Percentiles rank a stretch among this genome's conserved stretches.
These are phyloP conservation scores for Sebastes jordani DNA, from an alignment of 2,797 vertebrate species.

Conservation along the genomic window DNA sequence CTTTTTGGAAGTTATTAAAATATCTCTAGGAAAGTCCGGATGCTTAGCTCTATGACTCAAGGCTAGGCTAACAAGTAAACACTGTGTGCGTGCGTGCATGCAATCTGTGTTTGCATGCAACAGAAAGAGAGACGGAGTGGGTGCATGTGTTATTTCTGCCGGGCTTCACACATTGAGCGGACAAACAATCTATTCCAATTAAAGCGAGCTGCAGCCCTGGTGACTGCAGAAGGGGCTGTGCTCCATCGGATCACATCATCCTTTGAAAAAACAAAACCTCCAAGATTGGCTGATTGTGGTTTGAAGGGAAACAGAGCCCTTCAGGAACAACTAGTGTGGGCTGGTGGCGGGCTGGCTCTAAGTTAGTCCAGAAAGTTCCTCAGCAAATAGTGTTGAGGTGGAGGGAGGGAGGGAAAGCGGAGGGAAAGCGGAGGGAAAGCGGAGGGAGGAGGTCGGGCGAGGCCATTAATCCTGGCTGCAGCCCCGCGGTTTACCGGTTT, in stretches of 20 bases:
- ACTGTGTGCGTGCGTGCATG: background rate
- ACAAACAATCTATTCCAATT: constrained; percentile 82
- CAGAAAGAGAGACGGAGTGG: constrained; percentile 26
- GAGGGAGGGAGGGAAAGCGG: background rate
- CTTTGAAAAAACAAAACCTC: constrained; percentile 55
- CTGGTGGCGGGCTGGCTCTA: constrained; percentile 30
- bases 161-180: constrained; percentile 70
- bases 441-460: constrained; percentile 1
- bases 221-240: constrained; percentile 55
- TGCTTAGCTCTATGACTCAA: background rate
- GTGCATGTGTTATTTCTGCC: constrained; percentile 68
- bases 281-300: constrained; percentile 65
- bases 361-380: constrained; percentile 57
- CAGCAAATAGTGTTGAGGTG: constrained; percentile 29
- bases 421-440: background rate
- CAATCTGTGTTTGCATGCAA: constrained; percentile 10
- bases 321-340: constrained; percentile 60
- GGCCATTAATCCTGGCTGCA: constrained; percentile 62
- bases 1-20: background rate
- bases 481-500: constrained; percentile 42
- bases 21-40: background rate
- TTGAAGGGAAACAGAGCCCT: constrained; percentile 60
- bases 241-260: constrained; percentile 73
- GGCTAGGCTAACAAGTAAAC: background rate
- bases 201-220: constrained; percentile 64